phyloP scores from a whole-genome alignment of 2,888 invertebrate genomes.

The Entomobrya proxima region DNA sequence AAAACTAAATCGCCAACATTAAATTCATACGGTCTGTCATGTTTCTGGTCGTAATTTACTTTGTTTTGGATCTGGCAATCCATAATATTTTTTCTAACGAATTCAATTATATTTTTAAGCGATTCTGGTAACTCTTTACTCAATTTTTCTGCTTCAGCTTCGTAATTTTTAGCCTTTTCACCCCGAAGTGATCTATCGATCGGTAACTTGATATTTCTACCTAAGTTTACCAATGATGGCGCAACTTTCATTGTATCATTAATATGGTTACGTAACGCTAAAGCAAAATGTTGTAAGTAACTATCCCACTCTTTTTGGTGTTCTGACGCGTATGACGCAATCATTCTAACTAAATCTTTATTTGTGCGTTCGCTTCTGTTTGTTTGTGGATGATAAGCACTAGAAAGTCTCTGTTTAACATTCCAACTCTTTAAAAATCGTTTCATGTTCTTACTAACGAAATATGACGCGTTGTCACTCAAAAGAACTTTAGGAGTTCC shows the following conservation, averaged over 20 bases:
- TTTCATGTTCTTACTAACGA: constrained; percentile 39
- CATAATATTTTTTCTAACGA: constrained; percentile 34
- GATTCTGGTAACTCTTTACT: background rate
- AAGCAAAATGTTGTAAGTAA: constrained; percentile 1
- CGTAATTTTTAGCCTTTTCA: background rate
- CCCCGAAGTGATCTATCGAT: constrained; percentile 22
- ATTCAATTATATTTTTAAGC: constrained; percentile 22
- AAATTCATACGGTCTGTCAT: constrained; percentile 13
- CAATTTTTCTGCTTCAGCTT: background rate
- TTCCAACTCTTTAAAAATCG: constrained; percentile 44
- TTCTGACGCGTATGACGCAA: background rate
- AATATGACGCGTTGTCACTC: constrained; percentile 64
- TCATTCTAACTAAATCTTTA: constrained; percentile 5
- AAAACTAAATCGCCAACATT: constrained; percentile 24
- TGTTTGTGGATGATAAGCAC: constrained; percentile 1
- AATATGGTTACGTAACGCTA: background rate
- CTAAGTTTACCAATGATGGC: constrained; percentile 29
- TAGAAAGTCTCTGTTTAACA: constrained; percentile 42
- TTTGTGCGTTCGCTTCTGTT: constrained; percentile 38
- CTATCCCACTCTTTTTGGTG: constrained; percentile 2
- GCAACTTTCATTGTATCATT: constrained; percentile 32
- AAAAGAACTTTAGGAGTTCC: constrained; percentile 53
- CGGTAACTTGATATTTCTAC: constrained; percentile 35
- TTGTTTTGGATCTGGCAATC: background rate
- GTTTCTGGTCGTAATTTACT: constrained; percentile 19